Base-by-base conservation (phyloP, 2,888 invertebrate genomes). In the Pandemis corylana region DNA sequence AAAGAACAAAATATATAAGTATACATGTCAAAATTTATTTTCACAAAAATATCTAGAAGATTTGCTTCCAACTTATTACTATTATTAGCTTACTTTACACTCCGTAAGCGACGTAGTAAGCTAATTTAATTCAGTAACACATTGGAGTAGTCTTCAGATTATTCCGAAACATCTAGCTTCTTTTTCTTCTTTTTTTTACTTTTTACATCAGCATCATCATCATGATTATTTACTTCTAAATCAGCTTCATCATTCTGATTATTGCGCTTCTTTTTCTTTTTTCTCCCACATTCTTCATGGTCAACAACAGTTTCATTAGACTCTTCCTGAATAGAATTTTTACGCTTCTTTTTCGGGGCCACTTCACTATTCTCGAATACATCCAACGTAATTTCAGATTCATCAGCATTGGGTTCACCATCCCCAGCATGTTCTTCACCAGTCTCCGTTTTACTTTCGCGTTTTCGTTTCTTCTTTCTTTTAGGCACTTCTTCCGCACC, bases 391-490 rank as follows among this genome's bases (percentile, higher is more conserved):
- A 28, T 15, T 44, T 71, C 49, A 20, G 56, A 6, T 51, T 78
- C 71, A 56, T 59, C 46, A 9, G 13, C 28, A 59, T 28, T 59
- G 28, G 20, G 10, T 59, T 12, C 12, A 12, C 28, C 28, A 59
- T 59, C 59, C 5, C 12, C 59, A 59, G 49, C 2, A 46, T n/a
- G 15, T 56, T 46, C 46, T 46, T 10, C 13, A 15, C 41, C 42
- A 15, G 66, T 76, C 15, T 56, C 53, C 63, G 69, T 46, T 59
- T 82, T 71, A 56, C 68, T 73, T 66, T 71, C 36, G 15, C 68
- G 65, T 71, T 78, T 80, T 69, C 80, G 78, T 68, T 76, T 77
- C 75, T 85, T 85, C 68, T 85, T 87, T 74, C 83, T 85, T 67
- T 84, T 82, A 0, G 74, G 69, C 66, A 80, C 79, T 42, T 75